Evolutionary conservation across 2,888 invertebrate genomes (phyloP).

Genomic region (Cyclophora punctaria): DNA sequence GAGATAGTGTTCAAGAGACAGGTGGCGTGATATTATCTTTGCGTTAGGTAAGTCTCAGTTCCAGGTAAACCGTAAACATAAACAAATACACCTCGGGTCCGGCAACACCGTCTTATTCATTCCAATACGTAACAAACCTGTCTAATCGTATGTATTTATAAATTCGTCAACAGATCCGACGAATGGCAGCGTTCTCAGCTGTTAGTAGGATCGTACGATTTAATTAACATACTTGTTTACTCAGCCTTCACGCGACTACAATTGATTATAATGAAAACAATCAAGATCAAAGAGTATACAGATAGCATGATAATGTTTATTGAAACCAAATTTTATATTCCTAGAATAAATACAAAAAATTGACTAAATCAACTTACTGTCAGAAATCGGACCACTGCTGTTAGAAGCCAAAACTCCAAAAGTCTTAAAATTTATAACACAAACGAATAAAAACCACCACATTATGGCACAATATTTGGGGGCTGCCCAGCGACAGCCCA

Average conservation of each 20-base stretch:
- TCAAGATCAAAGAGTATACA: not conserved
- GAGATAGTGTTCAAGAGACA: slow-evolving; percentile 2
- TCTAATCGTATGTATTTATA: slow-evolving; percentile 37
- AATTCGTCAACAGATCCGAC: slow-evolving; percentile 27
- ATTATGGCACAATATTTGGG: slow-evolving; percentile 69
- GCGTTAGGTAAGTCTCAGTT: not conserved
- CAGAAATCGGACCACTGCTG: slow-evolving; percentile 41
- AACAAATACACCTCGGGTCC: slow-evolving; percentile 25
- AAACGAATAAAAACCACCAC: slow-evolving; percentile 70
- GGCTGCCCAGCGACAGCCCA: slow-evolving; percentile 73
- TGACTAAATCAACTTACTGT: slow-evolving; percentile 44
- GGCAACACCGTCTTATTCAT: slow-evolving; percentile 2
- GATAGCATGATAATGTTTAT: too few species aligned
- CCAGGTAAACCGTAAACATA: slow-evolving; percentile 24
- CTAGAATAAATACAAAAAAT: slow-evolving; percentile 8
- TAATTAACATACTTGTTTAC: slow-evolving; percentile 27
- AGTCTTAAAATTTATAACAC: slow-evolving; percentile 60
- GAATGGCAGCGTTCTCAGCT: slow-evolving; percentile 32
- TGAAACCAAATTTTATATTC: slow-evolving; percentile 6
- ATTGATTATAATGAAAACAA: slow-evolving; percentile 2
- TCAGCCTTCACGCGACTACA: slow-evolving; percentile 8
- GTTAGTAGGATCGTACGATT: slow-evolving; percentile 29
- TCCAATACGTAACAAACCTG: slow-evolving; percentile 41
- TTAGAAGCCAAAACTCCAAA: slow-evolving; percentile 56
- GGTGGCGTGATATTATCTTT: not conserved